Conservation (phyloP, 1,140 invertebrate genomes). For the Cyrtorhinus lividipennis region DNA sequence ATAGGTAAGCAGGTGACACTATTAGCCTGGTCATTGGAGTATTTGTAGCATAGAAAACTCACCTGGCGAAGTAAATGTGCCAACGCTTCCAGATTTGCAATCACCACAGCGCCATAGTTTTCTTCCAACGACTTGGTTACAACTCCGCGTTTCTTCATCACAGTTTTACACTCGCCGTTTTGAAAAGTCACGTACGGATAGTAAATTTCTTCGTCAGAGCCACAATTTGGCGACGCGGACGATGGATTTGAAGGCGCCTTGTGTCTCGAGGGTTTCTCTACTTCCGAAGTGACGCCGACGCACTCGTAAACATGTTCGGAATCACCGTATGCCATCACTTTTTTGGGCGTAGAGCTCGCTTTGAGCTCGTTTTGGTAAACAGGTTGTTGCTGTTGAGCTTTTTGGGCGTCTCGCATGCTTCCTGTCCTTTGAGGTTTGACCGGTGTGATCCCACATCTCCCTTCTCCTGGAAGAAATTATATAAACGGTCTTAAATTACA, state of each 20-base stretch:
- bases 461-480: constrained; percentile 43
- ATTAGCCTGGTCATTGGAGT: too few species aligned
- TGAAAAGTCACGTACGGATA: constrained; percentile 46
- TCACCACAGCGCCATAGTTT: constrained; percentile 72
- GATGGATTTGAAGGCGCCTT: background rate
- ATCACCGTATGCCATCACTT: background rate
- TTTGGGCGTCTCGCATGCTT: constrained; percentile 49
- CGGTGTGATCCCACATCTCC: constrained; percentile 53
- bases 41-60: constrained; percentile 23
- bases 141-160: constrained; percentile 43
- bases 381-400: background rate
- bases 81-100: constrained; percentile 75
- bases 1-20: too few species aligned
- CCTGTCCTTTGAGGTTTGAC: constrained; percentile 68
- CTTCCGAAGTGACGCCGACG: constrained; percentile 2
- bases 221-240: constrained; percentile 31
- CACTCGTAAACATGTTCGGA: constrained; percentile 20
- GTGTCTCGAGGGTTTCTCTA: background rate
- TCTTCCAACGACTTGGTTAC: constrained; percentile 70
- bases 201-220: constrained; percentile 67
- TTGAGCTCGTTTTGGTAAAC: background rate
- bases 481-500: too few species aligned
- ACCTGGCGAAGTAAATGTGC: constrained; percentile 71
- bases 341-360: background rate
- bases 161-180: constrained; percentile 16